Evolutionary conservation across 2,797 vertebrate genomes (phyloP), one percentile per base, ranked within the genome.

Genomic region (Hydrocynus forskahlii): DNA sequence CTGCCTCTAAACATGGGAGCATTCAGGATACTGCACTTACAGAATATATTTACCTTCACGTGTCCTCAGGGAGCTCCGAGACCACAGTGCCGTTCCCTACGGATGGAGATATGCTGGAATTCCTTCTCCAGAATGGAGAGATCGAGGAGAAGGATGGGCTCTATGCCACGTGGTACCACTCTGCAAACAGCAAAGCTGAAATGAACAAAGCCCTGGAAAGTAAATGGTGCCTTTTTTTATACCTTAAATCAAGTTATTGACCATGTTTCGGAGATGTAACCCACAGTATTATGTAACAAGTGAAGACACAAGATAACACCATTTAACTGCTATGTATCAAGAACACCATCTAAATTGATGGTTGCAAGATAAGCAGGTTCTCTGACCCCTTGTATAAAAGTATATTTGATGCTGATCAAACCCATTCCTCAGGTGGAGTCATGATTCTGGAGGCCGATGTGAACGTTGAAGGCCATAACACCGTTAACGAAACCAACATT

Each of bases 371-470:
- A 70, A 50, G 40, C 19, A n/a, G 43, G 45, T 50, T 17, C 17
- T 50, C 71, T 62, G 16, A 19, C 60, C 25, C 21, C 10, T 50
- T 23, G 29, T 40, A 45, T 48, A 45, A 43, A n/a, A 12, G 21
- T 52, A 57, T 25, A 57, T 59, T 1, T 7, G 16, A 5, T 17
- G 45, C 70, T 59, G 7, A 43, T 40, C 1, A 17, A 40, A 29
- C 54, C 13, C 17, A 25, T 48, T 78, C 0, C 43, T 52, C 80
- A 97, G 96, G 93, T 48, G 78, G 88, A 1, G 52, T 72, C 60
- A 95, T 96, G 95, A 93, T 95, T 70, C 85, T 97, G 79, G 96
- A 97, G 89, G 94, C 95, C 0, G 96, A 97, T 0, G 86, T 97
- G 78, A 96, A 88, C 0, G 55, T 95, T 10, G 87, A 95, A 83